Evolutionary conservation across 2,888 invertebrate species (phyloP), one percentile per base, ranked within the genome.

Genomic region (Mythimna albipuncta): DNA sequence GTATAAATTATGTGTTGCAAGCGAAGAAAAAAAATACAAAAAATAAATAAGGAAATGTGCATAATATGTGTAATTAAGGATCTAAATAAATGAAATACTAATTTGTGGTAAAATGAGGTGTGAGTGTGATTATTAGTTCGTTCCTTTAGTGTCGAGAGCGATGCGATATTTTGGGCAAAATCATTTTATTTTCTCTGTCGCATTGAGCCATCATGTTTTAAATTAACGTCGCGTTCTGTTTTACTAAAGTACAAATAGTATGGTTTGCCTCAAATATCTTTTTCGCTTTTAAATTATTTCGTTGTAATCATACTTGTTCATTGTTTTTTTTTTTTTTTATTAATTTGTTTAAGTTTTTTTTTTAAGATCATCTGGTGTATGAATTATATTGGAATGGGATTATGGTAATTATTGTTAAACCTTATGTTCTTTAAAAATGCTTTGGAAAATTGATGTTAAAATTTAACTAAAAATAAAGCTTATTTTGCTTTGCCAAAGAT

Each of bases 31-130:
- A 89, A 83, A 77, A 74, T 64, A 74, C 59, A 71, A 78, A 86
- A 89, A 89, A 87, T 77, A 85, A 84, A 85, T 83, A 88, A 88
- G 78, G 70, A 89, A 89, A 89, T 89, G 88, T 91, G 93, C 93
- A 94, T 94, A 94, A 93, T 93, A 92, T 86, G 81, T 86, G 82
- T 88, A 87, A 87, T 87, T 89, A 88, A 87, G 82, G 79, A 84
- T 85, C 77, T 88, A 85, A 85, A 83, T 81, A 87, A 79, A 82
- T 72, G 64, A 62, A 83, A 75, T 72, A 75, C 61, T 83, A 74
- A 77, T 74, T 76, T 76, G 71, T 85, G 85, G 89, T 87, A 86
- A 84, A 87, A 83, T 82, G 86, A 87, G 72, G 78, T 74, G 79
- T 86, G 74, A 82, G 81, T 85, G 83, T 88, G 44, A 58, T 87